Percentiles rank a stretch among this genome's conserved stretches.
Evolutionary conservation across 2,888 invertebrate species (phyloP).

Genomic region (Platycnemis pennipes): DNA sequence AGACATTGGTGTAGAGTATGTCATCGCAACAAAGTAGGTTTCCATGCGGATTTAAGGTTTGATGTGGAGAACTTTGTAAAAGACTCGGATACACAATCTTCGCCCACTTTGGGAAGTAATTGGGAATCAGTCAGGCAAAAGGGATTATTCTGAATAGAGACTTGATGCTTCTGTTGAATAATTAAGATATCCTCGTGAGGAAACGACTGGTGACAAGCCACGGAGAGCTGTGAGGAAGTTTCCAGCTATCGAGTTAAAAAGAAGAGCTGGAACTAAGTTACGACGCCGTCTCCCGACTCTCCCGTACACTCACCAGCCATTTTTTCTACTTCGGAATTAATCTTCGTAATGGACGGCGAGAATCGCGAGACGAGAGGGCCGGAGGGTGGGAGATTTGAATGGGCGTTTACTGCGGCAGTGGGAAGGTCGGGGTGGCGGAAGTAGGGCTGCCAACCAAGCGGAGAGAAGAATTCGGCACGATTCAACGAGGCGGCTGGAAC

Average conservation of each 20-base stretch:
- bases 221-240: not conserved
- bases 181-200: not conserved
- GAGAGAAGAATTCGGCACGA: not conserved
- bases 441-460: not conserved
- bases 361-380: not conserved
- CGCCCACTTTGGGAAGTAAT: not conserved
- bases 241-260: not conserved
- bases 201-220: not conserved
- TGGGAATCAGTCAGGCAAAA: not conserved
- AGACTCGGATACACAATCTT: no score
- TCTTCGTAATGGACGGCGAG: conserved; percentile 18
- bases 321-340: not conserved
- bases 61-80: no score
- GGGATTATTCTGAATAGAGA: not conserved
- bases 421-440: not conserved
- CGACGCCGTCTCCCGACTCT: not conserved
- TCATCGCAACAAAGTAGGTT: no score
- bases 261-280: not conserved
- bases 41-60: no score
- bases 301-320: not conserved
- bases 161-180: not conserved
- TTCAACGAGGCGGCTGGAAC: not conserved
- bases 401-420: not conserved
- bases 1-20: no score
- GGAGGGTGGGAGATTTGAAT: not conserved